Percentiles rank a stretch among this genome's conserved stretches.
Conservation (phyloP, 2,797 vertebrate species). For the Philypnodon macrostomus region DNA sequence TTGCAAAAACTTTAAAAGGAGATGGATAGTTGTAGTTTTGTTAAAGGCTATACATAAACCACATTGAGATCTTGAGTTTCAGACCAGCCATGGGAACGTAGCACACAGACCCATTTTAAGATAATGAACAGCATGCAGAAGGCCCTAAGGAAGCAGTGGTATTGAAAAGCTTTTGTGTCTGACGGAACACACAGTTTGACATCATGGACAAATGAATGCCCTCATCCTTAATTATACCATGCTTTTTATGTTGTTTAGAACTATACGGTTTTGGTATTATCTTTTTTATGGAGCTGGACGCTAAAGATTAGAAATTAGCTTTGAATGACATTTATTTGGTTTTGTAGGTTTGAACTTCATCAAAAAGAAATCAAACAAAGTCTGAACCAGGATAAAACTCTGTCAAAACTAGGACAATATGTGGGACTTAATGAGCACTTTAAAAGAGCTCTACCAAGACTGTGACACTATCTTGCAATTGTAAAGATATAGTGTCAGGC, state of each 20-base stretch:
- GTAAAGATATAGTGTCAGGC: no score
- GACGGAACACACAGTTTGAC: slow-evolving; percentile 14
- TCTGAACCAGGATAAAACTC: no score
- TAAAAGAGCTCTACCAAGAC: no score
- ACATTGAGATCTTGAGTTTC: slow-evolving; percentile 50
- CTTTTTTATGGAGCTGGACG: slow-evolving; percentile 27
- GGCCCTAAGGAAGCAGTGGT: slow-evolving; percentile 51
- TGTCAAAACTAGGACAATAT: no score
- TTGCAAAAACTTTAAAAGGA: slow-evolving; percentile 16
- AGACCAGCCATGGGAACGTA: slow-evolving; percentile 40
- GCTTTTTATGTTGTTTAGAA: slow-evolving; percentile 18
- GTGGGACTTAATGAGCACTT: no score
- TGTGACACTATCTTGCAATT: no score
- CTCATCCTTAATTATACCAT: slow-evolving; percentile 48
- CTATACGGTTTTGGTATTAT: slow-evolving; percentile 28
- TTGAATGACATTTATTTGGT: no score
- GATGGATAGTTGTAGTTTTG: slow-evolving; percentile 19
- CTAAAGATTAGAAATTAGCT: no score
- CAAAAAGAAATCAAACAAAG: no score
- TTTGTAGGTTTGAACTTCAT: no score
- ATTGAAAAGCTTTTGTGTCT: slow-evolving; percentile 48
- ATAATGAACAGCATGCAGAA: slow-evolving; percentile 44
- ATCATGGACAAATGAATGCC: slow-evolving; percentile 17
- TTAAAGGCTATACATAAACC: slow-evolving; percentile 39
- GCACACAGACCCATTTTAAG: slow-evolving; percentile 24